Evolutionary conservation across 2,797 vertebrate species (phyloP).

Genomic region (Clarias laeviceps): DNA sequence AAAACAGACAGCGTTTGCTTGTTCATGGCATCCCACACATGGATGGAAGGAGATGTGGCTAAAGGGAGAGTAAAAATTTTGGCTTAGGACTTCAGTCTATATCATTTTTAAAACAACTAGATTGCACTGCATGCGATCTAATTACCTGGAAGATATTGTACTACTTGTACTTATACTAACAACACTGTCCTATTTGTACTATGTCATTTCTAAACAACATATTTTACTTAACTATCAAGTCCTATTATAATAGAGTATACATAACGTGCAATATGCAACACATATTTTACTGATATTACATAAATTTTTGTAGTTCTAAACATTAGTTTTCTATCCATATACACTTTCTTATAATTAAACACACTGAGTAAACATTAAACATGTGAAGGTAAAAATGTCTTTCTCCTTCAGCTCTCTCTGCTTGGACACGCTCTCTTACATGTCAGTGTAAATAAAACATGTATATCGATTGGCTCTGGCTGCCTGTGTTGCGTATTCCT

Average conservation of each 20-base stretch:
- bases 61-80: conserved; percentile 3
- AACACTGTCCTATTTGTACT: not conserved
- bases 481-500: not conserved
- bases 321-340: not conserved
- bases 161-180: not conserved
- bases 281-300: not conserved
- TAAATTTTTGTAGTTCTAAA: not conserved
- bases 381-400: not conserved
- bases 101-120: too few species aligned
- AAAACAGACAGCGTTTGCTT: conserved; percentile 94
- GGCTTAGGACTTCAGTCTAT: not conserved
- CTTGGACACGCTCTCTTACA: not conserved
- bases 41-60: conserved; percentile 94
- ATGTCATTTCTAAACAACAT: not conserved
- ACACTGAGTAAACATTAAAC: not conserved
- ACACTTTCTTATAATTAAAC: not conserved
- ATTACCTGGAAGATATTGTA: not conserved
- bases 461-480: not conserved
- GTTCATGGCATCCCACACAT: conserved; percentile 95
- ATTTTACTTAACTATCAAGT: not conserved
- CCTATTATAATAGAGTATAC: not conserved
- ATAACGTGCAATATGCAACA: not conserved
- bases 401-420: not conserved
- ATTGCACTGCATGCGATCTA: too few species aligned
- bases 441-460: not conserved